phyloP scores from a whole-genome alignment of 1,140 invertebrate species.

The Eumaeus atala region DNA sequence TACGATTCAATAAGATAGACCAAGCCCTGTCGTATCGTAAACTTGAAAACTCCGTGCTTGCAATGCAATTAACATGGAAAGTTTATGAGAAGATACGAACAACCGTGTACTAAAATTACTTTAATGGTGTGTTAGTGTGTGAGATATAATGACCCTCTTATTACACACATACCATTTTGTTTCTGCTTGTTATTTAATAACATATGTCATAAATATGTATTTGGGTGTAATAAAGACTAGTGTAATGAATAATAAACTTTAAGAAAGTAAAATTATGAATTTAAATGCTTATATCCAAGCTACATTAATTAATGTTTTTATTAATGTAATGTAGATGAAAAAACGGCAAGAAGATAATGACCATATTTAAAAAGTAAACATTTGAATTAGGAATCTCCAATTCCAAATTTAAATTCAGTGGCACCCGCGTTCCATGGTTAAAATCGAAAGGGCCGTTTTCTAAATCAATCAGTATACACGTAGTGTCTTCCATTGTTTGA shows the following conservation, averaged over 20 bases:
- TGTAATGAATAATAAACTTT: background rate
- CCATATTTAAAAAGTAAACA: background rate
- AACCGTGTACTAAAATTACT: too few relatives aligned
- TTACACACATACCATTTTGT: too few relatives aligned
- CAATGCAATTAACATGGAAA: too few relatives aligned
- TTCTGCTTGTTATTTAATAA: too few relatives aligned
- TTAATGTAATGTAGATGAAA: background rate
- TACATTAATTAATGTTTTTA: background rate
- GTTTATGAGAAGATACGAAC: too few relatives aligned
- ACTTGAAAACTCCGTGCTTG: too few relatives aligned
- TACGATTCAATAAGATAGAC: too few relatives aligned
- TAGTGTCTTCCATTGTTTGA: constrained; percentile 23
- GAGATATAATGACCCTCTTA: too few relatives aligned
- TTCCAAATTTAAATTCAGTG: background rate
- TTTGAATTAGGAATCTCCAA: background rate
- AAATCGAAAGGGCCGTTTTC: constrained; percentile 1
- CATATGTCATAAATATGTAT: too few relatives aligned
- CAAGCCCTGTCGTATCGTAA: too few relatives aligned
- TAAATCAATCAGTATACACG: constrained; percentile 26
- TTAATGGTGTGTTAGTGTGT: too few relatives aligned
- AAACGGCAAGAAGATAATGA: background rate
- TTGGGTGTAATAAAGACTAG: too few relatives aligned
- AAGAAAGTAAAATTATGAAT: background rate
- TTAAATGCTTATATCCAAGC: background rate
- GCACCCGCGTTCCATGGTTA: background rate